These are phyloP conservation scores for Diplazon laetatorius DNA, from an alignment of 2,888 invertebrate species.

Conservation along the genomic window DNA sequence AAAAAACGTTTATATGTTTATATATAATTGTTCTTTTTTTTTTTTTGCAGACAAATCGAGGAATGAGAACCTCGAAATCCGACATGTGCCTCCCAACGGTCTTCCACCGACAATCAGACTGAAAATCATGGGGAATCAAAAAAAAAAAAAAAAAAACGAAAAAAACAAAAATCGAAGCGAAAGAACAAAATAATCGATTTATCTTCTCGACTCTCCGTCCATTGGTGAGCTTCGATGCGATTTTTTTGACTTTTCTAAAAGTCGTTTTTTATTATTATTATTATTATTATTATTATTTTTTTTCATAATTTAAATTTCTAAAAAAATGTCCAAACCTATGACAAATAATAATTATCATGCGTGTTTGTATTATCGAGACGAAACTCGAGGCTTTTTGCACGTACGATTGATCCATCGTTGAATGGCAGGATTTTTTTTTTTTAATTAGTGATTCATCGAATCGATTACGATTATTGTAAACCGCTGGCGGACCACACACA, in stretches of 20 bases:
- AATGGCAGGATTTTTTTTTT: slow-evolving; percentile 35
- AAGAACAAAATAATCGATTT: neutral
- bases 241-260: slow-evolving; percentile 18
- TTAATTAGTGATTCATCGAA: slow-evolving; percentile 40
- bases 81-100: slow-evolving; percentile 69
- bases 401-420: slow-evolving; percentile 33
- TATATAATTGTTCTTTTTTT: neutral
- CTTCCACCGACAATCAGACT: slow-evolving; percentile 49
- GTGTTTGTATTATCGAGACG: slow-evolving; percentile 32
- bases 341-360: slow-evolving; percentile 16
- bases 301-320: slow-evolving; percentile 35
- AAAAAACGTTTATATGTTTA: neutral
- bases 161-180: neutral
- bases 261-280: slow-evolving; percentile 9
- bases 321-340: neutral
- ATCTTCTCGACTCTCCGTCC: slow-evolving; percentile 54
- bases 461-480: slow-evolving; percentile 55
- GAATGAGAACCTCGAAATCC: slow-evolving; percentile 70
- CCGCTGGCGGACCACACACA: slow-evolving; percentile 62
- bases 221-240: slow-evolving; percentile 43
- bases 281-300: too few species aligned
- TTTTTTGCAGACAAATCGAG: slow-evolving; percentile 60
- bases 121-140: neutral
- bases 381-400: slow-evolving; percentile 36
- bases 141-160: neutral